phyloP scores from a whole-genome alignment of 2,797 vertebrate genomes.

The Pangasius macronema region DNA sequence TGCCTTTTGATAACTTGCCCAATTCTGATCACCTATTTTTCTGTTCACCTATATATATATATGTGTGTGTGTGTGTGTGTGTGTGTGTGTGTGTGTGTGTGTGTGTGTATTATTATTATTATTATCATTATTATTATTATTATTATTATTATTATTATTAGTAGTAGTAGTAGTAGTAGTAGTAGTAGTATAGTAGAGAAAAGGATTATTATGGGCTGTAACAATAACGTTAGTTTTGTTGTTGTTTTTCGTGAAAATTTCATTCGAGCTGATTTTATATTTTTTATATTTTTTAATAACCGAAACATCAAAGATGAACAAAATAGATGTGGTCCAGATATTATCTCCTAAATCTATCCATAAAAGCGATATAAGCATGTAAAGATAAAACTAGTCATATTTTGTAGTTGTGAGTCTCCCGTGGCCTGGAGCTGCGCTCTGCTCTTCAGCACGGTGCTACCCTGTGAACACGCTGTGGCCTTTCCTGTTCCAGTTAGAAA shows the following conservation, averaged over 20 bases:
- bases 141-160: too few relatives aligned
- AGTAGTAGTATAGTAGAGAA: neutral
- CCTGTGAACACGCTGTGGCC: slow-evolving; percentile 40
- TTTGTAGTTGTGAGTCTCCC: neutral
- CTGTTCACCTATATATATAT: too few relatives aligned
- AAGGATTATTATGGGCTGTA: neutral
- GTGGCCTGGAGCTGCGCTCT: slow-evolving; percentile 24
- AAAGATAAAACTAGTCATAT: neutral
- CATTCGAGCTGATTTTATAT: neutral
- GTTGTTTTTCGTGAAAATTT: neutral
- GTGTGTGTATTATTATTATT: too few relatives aligned
- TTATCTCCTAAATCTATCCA: neutral
- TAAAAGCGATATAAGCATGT: neutral
- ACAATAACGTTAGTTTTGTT: neutral
- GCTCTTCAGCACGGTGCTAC: slow-evolving; percentile 45
- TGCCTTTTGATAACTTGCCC: too few relatives aligned
- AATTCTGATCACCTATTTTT: too few relatives aligned
- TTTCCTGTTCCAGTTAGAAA: slow-evolving; percentile 58
- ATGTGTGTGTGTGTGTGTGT: too few relatives aligned
- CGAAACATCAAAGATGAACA: neutral
- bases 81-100: too few relatives aligned
- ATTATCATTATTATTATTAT: neutral
- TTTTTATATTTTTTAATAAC: neutral
- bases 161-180: neutral
- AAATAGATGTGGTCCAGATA: neutral